phyloP scores from a whole-genome alignment of 2,113 vertebrate species.

The Stercorarius parasiticus region DNA sequence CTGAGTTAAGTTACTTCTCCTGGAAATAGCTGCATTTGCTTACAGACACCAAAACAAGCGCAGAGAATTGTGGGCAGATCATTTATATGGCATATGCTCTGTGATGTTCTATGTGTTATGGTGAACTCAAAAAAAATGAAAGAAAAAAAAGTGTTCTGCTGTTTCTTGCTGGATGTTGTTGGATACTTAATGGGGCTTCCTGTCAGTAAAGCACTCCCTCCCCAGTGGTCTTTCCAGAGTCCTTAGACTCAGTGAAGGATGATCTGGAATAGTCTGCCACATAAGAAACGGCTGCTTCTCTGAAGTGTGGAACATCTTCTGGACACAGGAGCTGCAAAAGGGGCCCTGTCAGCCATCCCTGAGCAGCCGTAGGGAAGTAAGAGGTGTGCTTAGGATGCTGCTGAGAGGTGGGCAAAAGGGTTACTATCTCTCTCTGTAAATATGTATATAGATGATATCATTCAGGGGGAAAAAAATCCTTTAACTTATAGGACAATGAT shows the following conservation, averaged over 20 bases:
- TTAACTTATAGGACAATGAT: not conserved
- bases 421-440: not conserved
- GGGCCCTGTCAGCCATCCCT: not conserved
- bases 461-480: not conserved
- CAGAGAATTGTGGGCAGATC: not conserved
- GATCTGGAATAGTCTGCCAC: not conserved
- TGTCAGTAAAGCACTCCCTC: not conserved
- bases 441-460: not conserved
- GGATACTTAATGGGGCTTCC: not conserved
- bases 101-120: not conserved
- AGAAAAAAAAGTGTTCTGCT: not conserved
- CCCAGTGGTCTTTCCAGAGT: not conserved
- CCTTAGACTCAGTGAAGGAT: not conserved
- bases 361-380: not conserved
- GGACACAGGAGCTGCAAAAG: not conserved
- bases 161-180: not conserved
- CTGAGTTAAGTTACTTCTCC: not conserved
- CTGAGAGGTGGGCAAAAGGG: not conserved
- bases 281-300: not conserved
- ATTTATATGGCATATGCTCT: fast-evolving
- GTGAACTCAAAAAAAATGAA: not conserved
- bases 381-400: not conserved
- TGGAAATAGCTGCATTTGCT: not conserved
- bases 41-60: not conserved
- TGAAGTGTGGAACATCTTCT: not conserved